Evolutionary conservation across 1,140 invertebrate species (phyloP).

Genomic region (Drosophila ercepeae): DNA sequence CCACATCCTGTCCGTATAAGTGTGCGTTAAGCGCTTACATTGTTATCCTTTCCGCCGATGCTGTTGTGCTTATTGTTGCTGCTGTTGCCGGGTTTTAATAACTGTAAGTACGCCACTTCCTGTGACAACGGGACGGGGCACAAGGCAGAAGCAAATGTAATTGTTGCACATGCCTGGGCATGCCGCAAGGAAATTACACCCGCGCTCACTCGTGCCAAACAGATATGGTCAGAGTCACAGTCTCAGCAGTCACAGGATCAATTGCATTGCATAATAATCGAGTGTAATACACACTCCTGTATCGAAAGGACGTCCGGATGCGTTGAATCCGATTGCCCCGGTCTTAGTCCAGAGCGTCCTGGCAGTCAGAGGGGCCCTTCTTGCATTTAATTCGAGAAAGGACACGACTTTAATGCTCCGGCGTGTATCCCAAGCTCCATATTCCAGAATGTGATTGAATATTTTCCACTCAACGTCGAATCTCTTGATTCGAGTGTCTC

Average conservation of each 20-base stretch:
- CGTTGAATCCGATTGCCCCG: slow-evolving; percentile 17
- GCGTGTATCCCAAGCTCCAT: slow-evolving; percentile 36
- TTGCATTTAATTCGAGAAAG: slow-evolving; percentile 10
- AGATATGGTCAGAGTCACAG: slow-evolving; percentile 3
- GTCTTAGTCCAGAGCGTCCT: not conserved
- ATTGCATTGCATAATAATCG: slow-evolving; percentile 32
- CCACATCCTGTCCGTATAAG: slow-evolving; percentile 40
- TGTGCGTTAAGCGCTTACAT: slow-evolving; percentile 74
- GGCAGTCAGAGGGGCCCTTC: not conserved
- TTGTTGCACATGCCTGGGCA: slow-evolving; percentile 64
- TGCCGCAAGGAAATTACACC: slow-evolving; percentile 47
- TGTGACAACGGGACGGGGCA: slow-evolving; percentile 30
- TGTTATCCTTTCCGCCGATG: slow-evolving; percentile 57
- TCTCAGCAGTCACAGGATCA: slow-evolving; percentile 14
- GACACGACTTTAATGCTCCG: slow-evolving; percentile 21
- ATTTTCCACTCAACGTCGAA: slow-evolving; percentile 17
- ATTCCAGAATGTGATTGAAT: slow-evolving; percentile 30
- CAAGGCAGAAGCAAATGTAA: slow-evolving; percentile 59
- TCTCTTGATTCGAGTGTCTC: slow-evolving; percentile 40
- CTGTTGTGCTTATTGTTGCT: slow-evolving; percentile 46
- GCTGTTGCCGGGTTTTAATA: slow-evolving; percentile 65
- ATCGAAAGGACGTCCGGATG: slow-evolving; percentile 15
- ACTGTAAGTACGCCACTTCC: slow-evolving; percentile 73
- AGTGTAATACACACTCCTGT: not conserved
- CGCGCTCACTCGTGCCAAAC: not conserved